Evolutionary conservation across 2,888 invertebrate species (phyloP), one percentile per base, ranked within the genome.

Genomic region (Pardosa pseudoannulata): DNA sequence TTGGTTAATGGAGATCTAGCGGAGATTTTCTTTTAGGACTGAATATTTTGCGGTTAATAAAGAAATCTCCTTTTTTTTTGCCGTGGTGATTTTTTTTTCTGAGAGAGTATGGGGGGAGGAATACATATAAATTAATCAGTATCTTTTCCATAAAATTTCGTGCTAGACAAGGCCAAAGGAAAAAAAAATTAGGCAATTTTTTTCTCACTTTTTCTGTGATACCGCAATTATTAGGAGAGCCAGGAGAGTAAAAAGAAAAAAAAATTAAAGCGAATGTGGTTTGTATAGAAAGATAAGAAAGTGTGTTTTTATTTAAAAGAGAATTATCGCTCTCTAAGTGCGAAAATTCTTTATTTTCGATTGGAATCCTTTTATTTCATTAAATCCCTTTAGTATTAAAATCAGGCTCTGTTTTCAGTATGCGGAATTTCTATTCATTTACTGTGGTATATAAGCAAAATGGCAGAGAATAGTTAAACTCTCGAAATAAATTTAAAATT

Each of bases 61-160:
- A 56, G 56, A 56, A 56, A 56, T 56, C 56, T 2, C 3, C 5
- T 56, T 56, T 56, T 23, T 23, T 5, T 56, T 56, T 56, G 3
- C 7, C 16, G 9, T 16, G 11, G 9, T 16, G 11, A 5, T 56
- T 56, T 23, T 56, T 19, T 56, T 3, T 6, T 23, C 16, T 16
- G 23, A 19, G 23, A n/a, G n/a, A n/a, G n/a, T n/a, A n/a, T n/a
- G n/a, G n/a, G n/a, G n/a, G n/a, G n/a, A n/a, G n/a, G n/a, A n/a
- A n/a, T 11, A 46, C 41, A 46, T 56, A 23, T 5, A 56, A 56
- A 56, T 56, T 56, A 56, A 56, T 56, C 56, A 56, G 56, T 23
- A 56, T 56, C 3, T 19, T 56, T 23, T 23, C 1, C 23, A 5
- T 2, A 1, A 56, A 16, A 11, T 56, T 56, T 56, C 11, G 13